Evolutionary conservation across 92 coral and sea anemone species (phyloP).

Genomic region (Actinernus sp.): DNA sequence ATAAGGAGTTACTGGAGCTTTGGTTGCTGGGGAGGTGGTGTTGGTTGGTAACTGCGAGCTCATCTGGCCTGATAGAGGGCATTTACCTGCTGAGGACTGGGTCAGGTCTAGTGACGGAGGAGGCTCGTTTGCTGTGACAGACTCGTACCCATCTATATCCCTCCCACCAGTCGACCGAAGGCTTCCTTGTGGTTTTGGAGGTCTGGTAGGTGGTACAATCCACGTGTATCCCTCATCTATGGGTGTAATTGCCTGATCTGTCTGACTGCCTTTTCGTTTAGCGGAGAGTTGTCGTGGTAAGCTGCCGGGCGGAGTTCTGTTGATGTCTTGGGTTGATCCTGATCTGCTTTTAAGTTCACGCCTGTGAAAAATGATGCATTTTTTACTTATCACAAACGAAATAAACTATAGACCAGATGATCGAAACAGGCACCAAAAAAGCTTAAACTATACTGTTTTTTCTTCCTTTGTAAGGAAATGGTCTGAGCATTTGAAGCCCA

Average conservation of each 20-base stretch:
- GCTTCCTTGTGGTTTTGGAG: slow-evolving; percentile 8
- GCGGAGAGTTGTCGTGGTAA: slow-evolving; percentile 16
- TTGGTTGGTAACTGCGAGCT: background rate
- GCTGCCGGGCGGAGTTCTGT: slow-evolving; percentile 9
- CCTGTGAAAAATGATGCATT: background rate
- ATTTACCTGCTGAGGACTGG: background rate
- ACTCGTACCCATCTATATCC: background rate
- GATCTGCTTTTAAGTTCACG: slow-evolving; percentile 29
- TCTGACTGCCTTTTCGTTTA: slow-evolving; percentile 2
- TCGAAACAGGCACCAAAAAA: background rate
- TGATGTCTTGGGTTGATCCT: background rate
- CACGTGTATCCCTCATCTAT: slow-evolving; percentile 33
- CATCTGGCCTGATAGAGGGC: slow-evolving; percentile 10
- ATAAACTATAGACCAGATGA: no score
- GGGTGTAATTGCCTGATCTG: slow-evolving; percentile 3
- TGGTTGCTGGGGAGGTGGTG: background rate
- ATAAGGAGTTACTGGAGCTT: slow-evolving; percentile 36
- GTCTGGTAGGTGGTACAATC: slow-evolving; percentile 11
- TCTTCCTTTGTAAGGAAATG: no score
- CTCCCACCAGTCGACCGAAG: background rate
- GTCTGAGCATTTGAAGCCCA: no score
- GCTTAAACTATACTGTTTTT: background rate
- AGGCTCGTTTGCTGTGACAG: background rate
- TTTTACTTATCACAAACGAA: background rate
- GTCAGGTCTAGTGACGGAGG: background rate